A percentile compares a stretch with the other conserved stretches of the same genome.
Evolutionary conservation across 2,888 invertebrate genomes (phyloP).

Genomic region (Paralinhomoeus sp.): DNA sequence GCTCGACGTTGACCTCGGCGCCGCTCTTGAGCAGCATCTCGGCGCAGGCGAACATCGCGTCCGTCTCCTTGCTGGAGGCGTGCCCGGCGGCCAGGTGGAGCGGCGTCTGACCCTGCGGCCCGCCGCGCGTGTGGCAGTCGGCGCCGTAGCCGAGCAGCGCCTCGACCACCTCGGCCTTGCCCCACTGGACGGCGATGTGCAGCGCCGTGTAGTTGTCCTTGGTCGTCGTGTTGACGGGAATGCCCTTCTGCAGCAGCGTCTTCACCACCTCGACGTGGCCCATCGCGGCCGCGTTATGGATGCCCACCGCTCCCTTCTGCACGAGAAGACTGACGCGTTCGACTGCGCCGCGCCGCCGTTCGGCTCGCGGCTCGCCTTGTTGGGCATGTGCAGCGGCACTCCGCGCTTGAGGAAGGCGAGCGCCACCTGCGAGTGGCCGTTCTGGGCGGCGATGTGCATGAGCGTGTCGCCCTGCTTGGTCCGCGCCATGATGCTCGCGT

Average conservation of each 20-base stretch:
- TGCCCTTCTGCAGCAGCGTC: slow-evolving; percentile 77
- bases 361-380: slow-evolving; percentile 37
- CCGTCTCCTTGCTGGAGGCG: neutral
- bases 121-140: slow-evolving; percentile 30
- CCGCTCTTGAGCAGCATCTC: slow-evolving; percentile 92
- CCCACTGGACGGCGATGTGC: slow-evolving; percentile 61
- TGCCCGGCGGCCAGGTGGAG: slow-evolving; percentile 88
- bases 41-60: slow-evolving; percentile 44
- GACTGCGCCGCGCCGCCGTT: too few relatives aligned
- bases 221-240: slow-evolving; percentile 79
- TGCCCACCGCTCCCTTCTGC: slow-evolving; percentile 58
- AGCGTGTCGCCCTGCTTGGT: slow-evolving; percentile 69
- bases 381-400: slow-evolving; percentile 96
- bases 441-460: slow-evolving; percentile 90
- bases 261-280: slow-evolving; percentile 93
- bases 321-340: too few relatives aligned
- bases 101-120: slow-evolving; percentile 58
- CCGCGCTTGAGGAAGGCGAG: slow-evolving; percentile 95
- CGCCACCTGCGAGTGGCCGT: slow-evolving; percentile 92
- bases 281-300: slow-evolving; percentile 86
- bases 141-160: slow-evolving; percentile 85
- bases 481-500: slow-evolving; percentile 32
- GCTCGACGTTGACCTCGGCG: slow-evolving; percentile 77
- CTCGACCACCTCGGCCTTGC: slow-evolving; percentile 42
- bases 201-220: slow-evolving; percentile 93